A percentile compares a stretch with the other conserved stretches of the same genome.
phyloP scores from a whole-genome alignment of 2,888 invertebrate genomes.

The Cantharis nigra region DNA sequence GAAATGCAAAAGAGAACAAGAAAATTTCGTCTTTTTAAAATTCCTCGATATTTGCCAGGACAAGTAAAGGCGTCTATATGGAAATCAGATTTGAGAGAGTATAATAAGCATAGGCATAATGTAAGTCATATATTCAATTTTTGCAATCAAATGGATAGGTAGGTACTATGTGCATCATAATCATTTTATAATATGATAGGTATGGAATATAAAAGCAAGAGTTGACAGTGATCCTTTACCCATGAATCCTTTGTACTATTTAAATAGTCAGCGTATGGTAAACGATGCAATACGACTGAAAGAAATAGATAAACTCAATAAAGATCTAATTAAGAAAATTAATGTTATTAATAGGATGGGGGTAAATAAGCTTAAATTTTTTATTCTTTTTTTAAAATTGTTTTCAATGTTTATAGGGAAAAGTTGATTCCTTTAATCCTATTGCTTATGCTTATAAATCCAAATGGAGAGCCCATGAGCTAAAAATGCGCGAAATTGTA shows the following conservation, averaged over 20 bases:
- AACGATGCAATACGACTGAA: constrained; percentile 53
- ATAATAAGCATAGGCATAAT: constrained; percentile 41
- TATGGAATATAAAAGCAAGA: constrained; percentile 41
- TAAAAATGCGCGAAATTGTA: constrained; percentile 40
- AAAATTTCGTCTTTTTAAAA: constrained; percentile 38
- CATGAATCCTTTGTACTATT: constrained; percentile 59
- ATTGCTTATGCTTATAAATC: constrained; percentile 41
- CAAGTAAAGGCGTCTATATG: constrained; percentile 33
- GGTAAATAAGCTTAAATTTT: constrained; percentile 52
- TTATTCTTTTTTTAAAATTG: background rate
- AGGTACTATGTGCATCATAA: background rate
- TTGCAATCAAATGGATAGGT: background rate
- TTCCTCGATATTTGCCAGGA: constrained; percentile 45
- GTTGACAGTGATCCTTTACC: constrained; percentile 62
- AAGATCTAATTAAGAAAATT: constrained; percentile 62
- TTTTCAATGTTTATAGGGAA: constrained; percentile 37
- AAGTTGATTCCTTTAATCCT: constrained; percentile 44
- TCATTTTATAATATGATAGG: constrained; percentile 24
- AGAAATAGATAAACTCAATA: constrained; percentile 61
- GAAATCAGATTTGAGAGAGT: constrained; percentile 39
- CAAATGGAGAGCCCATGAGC: constrained; percentile 42
- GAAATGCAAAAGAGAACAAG: background rate
- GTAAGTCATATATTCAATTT: constrained; percentile 31
- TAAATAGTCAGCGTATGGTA: constrained; percentile 54
- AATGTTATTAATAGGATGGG: constrained; percentile 64